Evolutionary conservation across 2,113 vertebrate genomes (phyloP).

Genomic region (Bubalus kerabau): DNA sequence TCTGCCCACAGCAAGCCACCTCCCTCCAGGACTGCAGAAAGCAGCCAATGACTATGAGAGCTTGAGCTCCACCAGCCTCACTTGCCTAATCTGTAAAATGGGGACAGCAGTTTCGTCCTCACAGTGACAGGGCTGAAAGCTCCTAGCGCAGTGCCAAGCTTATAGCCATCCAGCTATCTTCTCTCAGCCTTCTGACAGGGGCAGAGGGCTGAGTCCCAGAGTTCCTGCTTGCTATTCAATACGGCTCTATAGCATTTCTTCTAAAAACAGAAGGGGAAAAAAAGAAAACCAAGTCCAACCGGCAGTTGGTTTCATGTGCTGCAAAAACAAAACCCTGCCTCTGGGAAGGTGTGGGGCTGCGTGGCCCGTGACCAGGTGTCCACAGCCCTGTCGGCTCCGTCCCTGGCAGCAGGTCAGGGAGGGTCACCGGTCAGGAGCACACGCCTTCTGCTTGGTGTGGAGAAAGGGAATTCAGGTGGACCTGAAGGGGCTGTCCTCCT

Average conservation of each 20-base stretch:
- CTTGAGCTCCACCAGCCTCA: not conserved
- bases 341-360: not conserved
- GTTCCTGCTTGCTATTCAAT: not conserved
- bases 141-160: not conserved
- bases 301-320: not conserved
- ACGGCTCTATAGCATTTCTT: not conserved
- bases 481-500: not conserved
- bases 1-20: not conserved
- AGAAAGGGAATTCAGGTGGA: not conserved
- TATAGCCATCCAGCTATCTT: rapidly evolving
- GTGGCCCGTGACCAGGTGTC: rapidly evolving
- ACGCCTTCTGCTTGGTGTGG: not conserved
- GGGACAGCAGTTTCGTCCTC: not conserved
- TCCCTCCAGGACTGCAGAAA: not conserved
- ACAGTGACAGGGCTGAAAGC: not conserved
- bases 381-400: not conserved
- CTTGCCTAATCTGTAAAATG: not conserved
- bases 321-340: not conserved
- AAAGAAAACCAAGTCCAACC: not conserved
- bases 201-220: not conserved
- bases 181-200: not conserved
- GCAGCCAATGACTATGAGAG: not conserved
- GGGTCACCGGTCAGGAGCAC: not conserved
- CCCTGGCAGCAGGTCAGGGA: not conserved
- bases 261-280: not conserved